Evolutionary conservation across 2,888 invertebrate species (phyloP).

Genomic region (Physocephala rufipes): DNA sequence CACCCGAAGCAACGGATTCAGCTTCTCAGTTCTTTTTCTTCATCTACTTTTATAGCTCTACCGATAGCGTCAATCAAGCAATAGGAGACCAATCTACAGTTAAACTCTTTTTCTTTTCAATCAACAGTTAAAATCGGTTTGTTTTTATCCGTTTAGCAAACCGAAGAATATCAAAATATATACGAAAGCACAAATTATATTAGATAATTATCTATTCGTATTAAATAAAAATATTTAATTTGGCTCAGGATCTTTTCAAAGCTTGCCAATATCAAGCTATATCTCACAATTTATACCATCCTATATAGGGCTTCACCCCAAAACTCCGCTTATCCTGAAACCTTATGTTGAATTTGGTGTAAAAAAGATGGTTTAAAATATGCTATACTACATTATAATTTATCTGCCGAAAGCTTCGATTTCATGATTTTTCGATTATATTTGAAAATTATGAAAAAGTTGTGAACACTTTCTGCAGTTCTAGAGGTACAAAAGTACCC

Average conservation of each 20-base stretch:
- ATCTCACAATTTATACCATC: too few species aligned
- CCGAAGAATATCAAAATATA: conserved; percentile 36
- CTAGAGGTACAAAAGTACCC: neutral
- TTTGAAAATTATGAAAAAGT: conserved; percentile 41
- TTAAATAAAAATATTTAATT: neutral
- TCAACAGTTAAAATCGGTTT: too few species aligned
- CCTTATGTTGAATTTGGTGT: neutral
- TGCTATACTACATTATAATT: conserved; percentile 64
- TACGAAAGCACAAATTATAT: conserved; percentile 39
- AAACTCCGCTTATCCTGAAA: too few species aligned
- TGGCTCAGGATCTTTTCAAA: too few species aligned
- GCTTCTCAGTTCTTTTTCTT: too few species aligned
- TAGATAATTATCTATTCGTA: neutral
- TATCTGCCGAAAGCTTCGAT: conserved; percentile 58
- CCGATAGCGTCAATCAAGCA: too few species aligned
- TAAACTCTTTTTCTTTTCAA: too few species aligned
- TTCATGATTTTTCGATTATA: conserved; percentile 54
- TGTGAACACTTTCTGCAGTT: conserved; percentile 31
- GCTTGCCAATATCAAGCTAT: too few species aligned
- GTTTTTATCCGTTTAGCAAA: too few species aligned
- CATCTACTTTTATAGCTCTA: too few species aligned
- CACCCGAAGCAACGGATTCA: too few species aligned
- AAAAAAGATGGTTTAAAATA: conserved; percentile 65
- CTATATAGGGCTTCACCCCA: too few species aligned
- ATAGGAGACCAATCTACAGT: conserved; percentile 11